Evolutionary conservation across 1,140 invertebrate genomes (phyloP), one percentile per base, ranked within the genome.

Genomic region (Andrena cerasifolii): DNA sequence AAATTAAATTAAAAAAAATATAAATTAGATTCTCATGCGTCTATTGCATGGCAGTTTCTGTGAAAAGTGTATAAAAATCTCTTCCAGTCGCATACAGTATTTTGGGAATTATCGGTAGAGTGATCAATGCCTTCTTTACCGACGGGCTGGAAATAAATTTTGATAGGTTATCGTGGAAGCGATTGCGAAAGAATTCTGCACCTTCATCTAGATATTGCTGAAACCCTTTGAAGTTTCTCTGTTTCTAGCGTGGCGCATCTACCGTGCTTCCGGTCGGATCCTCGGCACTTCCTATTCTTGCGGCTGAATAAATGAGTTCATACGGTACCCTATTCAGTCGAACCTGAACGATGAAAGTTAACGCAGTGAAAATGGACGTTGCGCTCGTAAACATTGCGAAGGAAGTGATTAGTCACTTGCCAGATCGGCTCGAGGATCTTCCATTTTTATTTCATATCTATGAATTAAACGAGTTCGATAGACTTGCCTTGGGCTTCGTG

Each of bases 251-350:
- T 58, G 49, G 70, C 21, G 45, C 76, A 73, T 73, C 6, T 28
- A 78, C 62, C 71, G 78, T 79, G 36, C 63, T 76, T 74, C 77
- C 77, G 40, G 77, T 53, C 21, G 2, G 36, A 66, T 43, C 72
- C n/a, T 54, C 28, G 49, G 3, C n/a, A 21, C 45, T 75, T 75
- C 78, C 73, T 73, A 78, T 54, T 78, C 47, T 10, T 24, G 16
- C 24, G 12, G 1, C 8, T 28, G 36, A 59, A 51, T 40, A 62
- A 58, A 76, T 18, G 43, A 71, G 53, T 31, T 51, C 31, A 4
- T 40, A 68, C 26, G 36, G 33, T 65, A 53, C 12, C 36, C 33
- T 21, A 31, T n/a, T 24, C 33, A 28, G 6, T 3, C 59, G 33
- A 36, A 14, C 8, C 61, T 43, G 59, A 65, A 65, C 71, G 70